phyloP scores from a whole-genome alignment of 1,140 invertebrate species.

The Popillia japonica region DNA sequence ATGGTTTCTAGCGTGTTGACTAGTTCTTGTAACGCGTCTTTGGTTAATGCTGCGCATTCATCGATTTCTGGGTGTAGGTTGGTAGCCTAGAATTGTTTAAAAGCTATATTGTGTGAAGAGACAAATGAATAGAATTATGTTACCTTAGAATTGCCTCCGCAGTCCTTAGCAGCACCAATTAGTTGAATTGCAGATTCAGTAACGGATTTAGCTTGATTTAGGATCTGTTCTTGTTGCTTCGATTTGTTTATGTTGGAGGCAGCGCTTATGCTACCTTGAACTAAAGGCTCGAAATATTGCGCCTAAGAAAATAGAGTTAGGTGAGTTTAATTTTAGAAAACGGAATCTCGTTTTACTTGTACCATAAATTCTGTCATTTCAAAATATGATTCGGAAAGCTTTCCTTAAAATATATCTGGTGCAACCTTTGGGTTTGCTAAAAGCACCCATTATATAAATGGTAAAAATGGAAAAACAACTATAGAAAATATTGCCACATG shows the following conservation, averaged over 20 bases:
- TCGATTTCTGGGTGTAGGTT: constrained; percentile 85
- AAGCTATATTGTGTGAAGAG: neutral
- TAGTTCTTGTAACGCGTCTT: constrained; percentile 84
- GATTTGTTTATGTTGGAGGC: constrained; percentile 90
- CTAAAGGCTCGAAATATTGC: constrained; percentile 85
- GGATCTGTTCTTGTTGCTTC: constrained; percentile 84
- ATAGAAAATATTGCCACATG: no score
- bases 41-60: constrained; percentile 79
- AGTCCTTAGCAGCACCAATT: constrained; percentile 86
- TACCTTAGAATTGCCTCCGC: constrained; percentile 90
- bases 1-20: constrained; percentile 82
- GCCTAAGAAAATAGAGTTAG: constrained; percentile 51
- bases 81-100: constrained; percentile 66
- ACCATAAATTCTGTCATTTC: neutral
- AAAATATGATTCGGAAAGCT: no score
- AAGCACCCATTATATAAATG: no score
- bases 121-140: constrained; percentile 31
- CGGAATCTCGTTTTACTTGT: no score
- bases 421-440: no score
- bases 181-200: constrained; percentile 89
- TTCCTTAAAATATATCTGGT: no score
- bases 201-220: constrained; percentile 95
- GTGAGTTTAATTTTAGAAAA: neutral
- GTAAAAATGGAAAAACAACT: no score
- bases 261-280: constrained; percentile 83